Evolutionary conservation across 1,140 invertebrate genomes (phyloP).

Genomic region (Condylostylus longicornis): DNA sequence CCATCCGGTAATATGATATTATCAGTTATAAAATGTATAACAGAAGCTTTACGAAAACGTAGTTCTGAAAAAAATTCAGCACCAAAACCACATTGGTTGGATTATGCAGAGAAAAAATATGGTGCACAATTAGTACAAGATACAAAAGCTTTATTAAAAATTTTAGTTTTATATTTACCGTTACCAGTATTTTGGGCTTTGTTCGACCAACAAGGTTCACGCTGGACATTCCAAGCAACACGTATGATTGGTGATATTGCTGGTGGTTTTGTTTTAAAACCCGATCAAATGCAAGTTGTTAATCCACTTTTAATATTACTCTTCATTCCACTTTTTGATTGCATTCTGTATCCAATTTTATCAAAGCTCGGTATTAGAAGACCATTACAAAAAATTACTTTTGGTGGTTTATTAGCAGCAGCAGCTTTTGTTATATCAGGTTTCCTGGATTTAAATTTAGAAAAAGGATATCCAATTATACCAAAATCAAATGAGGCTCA

Average conservation of each 20-base stretch:
- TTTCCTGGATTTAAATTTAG: conserved; percentile 60
- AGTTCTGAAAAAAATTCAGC: conserved; percentile 36
- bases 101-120: conserved; percentile 61
- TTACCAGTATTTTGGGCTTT: conserved; percentile 73
- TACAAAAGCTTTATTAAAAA: conserved; percentile 44
- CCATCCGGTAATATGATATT: conserved; percentile 72
- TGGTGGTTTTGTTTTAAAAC: conserved; percentile 47
- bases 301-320: conserved; percentile 74
- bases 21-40: conserved; percentile 58
- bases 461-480: conserved; percentile 46
- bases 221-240: conserved; percentile 89
- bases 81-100: conserved; percentile 53
- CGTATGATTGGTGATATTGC: conserved; percentile 73
- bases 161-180: conserved; percentile 60
- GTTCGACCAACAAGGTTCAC: conserved; percentile 72
- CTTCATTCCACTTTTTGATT: conserved; percentile 79
- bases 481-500: conserved; percentile 41
- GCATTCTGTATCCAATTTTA: conserved; percentile 46
- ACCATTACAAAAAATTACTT: conserved; percentile 58
- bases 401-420: conserved; percentile 73
- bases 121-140: conserved; percentile 48
- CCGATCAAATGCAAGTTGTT: conserved; percentile 81
- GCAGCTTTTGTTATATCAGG: conserved; percentile 78
- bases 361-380: conserved; percentile 31
- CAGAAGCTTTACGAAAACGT: conserved; percentile 35